Evolutionary conservation across 2,113 vertebrate species (phyloP).

Genomic region (Prunella fulvescens): DNA sequence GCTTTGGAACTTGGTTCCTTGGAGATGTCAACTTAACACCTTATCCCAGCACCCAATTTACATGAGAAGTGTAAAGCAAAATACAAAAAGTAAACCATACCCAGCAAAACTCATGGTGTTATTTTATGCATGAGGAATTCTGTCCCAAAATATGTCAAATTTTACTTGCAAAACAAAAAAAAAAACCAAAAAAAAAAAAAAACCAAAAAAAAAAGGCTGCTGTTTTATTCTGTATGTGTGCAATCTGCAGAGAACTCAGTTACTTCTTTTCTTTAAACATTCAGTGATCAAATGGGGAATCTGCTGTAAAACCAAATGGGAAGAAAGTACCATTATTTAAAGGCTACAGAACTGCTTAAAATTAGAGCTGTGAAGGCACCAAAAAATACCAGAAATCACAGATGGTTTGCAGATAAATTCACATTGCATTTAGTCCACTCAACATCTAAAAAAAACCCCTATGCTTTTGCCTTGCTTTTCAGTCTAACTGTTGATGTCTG

Average conservation of each 20-base stretch:
- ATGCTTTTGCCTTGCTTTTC: slow-evolving; percentile 66
- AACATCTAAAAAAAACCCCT: slow-evolving; percentile 64
- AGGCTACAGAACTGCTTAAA: slow-evolving; percentile 78
- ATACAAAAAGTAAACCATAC: slow-evolving; percentile 40
- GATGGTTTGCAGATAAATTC: slow-evolving; percentile 77
- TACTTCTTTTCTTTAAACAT: slow-evolving; percentile 67
- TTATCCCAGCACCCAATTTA: slow-evolving; percentile 13
- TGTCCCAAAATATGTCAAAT: slow-evolving; percentile 71
- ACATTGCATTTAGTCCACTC: slow-evolving; percentile 75
- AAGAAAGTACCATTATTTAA: slow-evolving; percentile 78
- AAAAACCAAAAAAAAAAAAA: background rate
- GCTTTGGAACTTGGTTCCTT: background rate
- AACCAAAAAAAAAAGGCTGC: slow-evolving; percentile 1
- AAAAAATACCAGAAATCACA: slow-evolving; percentile 77
- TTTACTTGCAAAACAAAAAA: slow-evolving; percentile 77
- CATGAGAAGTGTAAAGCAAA: slow-evolving; percentile 45
- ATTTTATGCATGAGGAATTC: slow-evolving; percentile 68
- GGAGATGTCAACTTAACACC: background rate
- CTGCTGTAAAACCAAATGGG: slow-evolving; percentile 65
- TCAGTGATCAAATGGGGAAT: slow-evolving; percentile 65
- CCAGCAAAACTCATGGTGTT: slow-evolving; percentile 55
- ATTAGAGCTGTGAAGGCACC: slow-evolving; percentile 76
- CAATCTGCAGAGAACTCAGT: slow-evolving; percentile 64
- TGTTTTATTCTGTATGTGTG: slow-evolving; percentile 63
- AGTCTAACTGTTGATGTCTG: slow-evolving; percentile 71